These are phyloP conservation scores for Aldrovandia affinis DNA, from an alignment of 2,797 vertebrate genomes.

Conservation along the genomic window DNA sequence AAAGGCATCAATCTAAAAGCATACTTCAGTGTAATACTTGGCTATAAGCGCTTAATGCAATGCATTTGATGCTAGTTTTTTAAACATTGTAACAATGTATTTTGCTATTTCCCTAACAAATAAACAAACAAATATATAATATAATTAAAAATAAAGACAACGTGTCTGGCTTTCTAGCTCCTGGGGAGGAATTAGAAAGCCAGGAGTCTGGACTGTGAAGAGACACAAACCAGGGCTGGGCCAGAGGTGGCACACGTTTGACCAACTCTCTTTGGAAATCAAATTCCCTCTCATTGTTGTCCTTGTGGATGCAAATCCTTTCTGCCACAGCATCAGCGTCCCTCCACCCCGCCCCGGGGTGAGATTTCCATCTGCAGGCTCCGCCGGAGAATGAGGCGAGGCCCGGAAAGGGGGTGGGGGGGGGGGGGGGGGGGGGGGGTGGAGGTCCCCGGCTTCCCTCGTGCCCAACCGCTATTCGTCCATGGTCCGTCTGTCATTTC, in stretches of 20 bases:
- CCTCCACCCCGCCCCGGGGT: constrained; percentile 64
- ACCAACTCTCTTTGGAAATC: constrained; percentile 71
- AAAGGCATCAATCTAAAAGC: no score
- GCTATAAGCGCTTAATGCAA: no score
- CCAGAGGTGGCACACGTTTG: neutral
- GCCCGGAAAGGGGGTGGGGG: neutral
- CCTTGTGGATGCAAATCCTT: constrained; percentile 74
- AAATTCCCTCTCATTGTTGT: constrained; percentile 64
- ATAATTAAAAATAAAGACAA: no score
- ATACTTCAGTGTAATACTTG: no score
- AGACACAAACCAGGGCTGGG: neutral
- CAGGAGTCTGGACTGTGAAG: constrained; percentile 9
- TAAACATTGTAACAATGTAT: no score
- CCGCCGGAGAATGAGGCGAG: constrained; percentile 1
- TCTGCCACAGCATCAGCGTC: constrained; percentile 59
- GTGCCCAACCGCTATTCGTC: neutral
- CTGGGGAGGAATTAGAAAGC: constrained; percentile 9
- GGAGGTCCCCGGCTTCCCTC: neutral
- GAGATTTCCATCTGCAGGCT: constrained; percentile 70
- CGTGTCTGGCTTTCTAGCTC: neutral
- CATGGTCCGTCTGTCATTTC: constrained; percentile 13
- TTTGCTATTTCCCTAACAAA: no score
- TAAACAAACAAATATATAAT: no score
- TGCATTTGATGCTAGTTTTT: no score
- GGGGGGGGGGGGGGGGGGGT: neutral